These are phyloP conservation scores for Carcharodon carcharias DNA, from an alignment of 2,797 vertebrate species.

Conservation along the genomic window DNA sequence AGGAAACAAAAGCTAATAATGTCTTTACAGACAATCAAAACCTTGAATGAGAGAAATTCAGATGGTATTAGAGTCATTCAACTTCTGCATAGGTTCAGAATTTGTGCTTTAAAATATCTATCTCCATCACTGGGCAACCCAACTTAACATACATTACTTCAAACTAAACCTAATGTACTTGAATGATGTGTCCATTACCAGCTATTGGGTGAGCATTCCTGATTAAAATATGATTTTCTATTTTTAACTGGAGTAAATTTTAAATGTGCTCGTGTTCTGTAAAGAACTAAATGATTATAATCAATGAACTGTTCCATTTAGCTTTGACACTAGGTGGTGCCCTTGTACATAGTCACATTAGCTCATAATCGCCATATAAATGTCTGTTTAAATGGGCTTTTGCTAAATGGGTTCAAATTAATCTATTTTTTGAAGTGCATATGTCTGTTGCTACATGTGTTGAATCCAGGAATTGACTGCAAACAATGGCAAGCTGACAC, in stretches of 20 bases:
- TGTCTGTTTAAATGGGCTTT: neutral
- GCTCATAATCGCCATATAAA: too few species aligned
- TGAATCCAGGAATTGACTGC: neutral
- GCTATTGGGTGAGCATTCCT: neutral
- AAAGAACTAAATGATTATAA: neutral
- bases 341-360: neutral
- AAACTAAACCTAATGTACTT: neutral
- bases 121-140: neutral
- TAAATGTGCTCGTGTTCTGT: neutral
- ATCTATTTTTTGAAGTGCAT: neutral
- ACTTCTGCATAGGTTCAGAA: neutral
- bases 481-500: neutral
- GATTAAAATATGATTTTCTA: neutral
- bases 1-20: neutral
- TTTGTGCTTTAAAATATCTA: neutral
- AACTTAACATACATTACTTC: neutral
- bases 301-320: neutral
- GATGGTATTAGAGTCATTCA: neutral
- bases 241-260: neutral
- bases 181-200: neutral
- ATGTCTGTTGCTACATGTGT: neutral
- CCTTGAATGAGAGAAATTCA: neutral
- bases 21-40: neutral
- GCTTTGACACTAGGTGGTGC: slow-evolving; percentile 17
- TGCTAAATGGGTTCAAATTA: neutral